Evolutionary conservation across 2,797 vertebrate genomes (phyloP).

Genomic region (Pangasius mekongensis): DNA sequence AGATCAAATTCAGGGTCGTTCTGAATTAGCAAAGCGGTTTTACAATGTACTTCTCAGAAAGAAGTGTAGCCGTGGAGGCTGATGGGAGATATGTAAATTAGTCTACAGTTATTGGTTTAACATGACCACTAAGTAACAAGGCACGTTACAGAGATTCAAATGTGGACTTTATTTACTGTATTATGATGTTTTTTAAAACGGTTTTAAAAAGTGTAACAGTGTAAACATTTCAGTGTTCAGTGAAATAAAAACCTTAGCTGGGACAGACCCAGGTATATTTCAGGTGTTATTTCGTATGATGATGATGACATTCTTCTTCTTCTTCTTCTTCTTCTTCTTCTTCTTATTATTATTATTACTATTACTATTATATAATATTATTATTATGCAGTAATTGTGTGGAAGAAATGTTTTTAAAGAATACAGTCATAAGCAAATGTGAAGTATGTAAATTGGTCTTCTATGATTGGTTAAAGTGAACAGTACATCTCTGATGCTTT

Average conservation of each 20-base stretch:
- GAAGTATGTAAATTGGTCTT: conserved; percentile 13
- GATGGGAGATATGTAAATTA: conserved; percentile 19
- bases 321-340: too few species aligned
- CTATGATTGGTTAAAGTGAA: neutral
- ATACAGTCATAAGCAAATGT: neutral
- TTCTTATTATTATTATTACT: too few species aligned
- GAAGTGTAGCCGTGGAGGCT: neutral
- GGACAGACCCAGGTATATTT: neutral
- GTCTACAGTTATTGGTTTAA: conserved; percentile 1
- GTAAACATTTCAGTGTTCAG: neutral
- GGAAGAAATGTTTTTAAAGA: neutral
- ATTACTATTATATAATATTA: neutral
- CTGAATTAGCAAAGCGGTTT: neutral
- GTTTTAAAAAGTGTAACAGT: neutral
- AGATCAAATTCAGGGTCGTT: neutral
- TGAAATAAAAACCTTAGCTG: neutral
- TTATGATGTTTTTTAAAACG: neutral
- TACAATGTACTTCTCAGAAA: neutral
- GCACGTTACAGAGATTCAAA: neutral
- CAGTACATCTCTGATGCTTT: neutral
- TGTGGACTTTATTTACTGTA: neutral
- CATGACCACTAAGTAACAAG: too few species aligned
- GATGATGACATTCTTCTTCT: too few species aligned
- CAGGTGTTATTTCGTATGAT: neutral
- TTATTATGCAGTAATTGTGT: neutral